These are phyloP conservation scores for Micronycteris hirsuta DNA, from an alignment of 2,113 vertebrate genomes.

Conservation along the genomic window DNA sequence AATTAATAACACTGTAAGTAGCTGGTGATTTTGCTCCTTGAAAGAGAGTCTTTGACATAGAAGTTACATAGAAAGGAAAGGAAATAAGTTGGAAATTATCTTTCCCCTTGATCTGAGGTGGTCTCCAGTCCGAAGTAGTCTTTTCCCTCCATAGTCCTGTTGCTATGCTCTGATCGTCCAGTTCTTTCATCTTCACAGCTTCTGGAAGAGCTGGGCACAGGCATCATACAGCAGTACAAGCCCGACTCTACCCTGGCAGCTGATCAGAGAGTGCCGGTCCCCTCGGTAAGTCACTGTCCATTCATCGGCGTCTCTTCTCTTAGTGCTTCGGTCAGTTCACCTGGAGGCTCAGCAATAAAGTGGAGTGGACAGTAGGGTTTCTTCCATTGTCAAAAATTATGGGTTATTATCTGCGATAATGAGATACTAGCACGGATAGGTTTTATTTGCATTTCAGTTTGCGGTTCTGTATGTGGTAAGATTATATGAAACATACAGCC, in stretches of 20 bases:
- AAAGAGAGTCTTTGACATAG: not conserved
- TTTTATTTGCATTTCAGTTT: not conserved
- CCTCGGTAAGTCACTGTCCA: slow-evolving; percentile 77
- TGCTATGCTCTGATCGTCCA: not conserved
- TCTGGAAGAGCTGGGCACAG: slow-evolving; percentile 93
- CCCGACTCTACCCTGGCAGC: slow-evolving; percentile 79
- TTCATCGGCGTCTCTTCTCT: not conserved
- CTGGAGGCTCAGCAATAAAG: not conserved
- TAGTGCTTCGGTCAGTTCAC: not conserved
- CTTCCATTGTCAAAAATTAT: not conserved
- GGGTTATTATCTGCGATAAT: not conserved
- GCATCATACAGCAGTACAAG: slow-evolving; percentile 92
- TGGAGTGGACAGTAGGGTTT: not conserved
- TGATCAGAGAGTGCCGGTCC: slow-evolving; percentile 83
- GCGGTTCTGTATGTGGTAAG: not conserved
- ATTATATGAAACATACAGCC: not conserved
- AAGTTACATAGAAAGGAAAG: slow-evolving; percentile 28
- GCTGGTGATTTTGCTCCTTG: not conserved
- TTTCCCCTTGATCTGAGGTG: not conserved
- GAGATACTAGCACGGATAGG: not conserved
- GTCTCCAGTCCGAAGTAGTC: not conserved
- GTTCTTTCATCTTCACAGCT: slow-evolving; percentile 81
- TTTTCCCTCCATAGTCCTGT: not conserved
- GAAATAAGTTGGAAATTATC: slow-evolving; percentile 6
- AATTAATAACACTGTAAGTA: not conserved